Conservation (phyloP, 2,797 vertebrate species). For the Phrynocephalus vlangalii region DNA sequence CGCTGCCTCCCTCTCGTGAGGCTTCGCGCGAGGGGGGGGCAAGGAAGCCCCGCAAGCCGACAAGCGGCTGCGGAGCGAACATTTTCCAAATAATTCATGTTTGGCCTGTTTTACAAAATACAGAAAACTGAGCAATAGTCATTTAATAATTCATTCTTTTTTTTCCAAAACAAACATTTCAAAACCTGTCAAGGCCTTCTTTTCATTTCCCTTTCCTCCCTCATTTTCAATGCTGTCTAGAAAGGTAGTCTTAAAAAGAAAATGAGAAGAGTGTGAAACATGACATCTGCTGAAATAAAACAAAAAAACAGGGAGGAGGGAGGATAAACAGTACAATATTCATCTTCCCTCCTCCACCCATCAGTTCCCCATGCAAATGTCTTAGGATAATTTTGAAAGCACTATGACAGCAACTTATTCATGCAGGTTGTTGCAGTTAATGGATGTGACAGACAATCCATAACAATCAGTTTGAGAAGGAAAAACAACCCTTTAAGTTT, state of each 20-base stretch:
- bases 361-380: slow-evolving; percentile 22
- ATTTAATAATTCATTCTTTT: slow-evolving; percentile 24
- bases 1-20: too few relatives aligned
- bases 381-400: slow-evolving; percentile 27
- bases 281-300: slow-evolving; percentile 10
- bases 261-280: slow-evolving; percentile 28
- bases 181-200: slow-evolving; percentile 8
- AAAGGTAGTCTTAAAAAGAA: slow-evolving; percentile 3
- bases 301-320: background rate
- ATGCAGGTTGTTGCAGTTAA: slow-evolving; percentile 2
- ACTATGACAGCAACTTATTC: slow-evolving; percentile 19
- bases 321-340: slow-evolving; percentile 5
- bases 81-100: slow-evolving; percentile 12
- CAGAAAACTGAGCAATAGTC: background rate
- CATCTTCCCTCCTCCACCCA: background rate
- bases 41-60: too few relatives aligned
- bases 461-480: background rate
- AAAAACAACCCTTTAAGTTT: background rate
- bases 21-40: too few relatives aligned
- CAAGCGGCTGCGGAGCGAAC: too few relatives aligned
- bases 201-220: slow-evolving; percentile 19
- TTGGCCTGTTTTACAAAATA: background rate
- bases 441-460: background rate
- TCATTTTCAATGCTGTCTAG: background rate
- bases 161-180: slow-evolving; percentile 15